These are phyloP conservation scores for Brevipalpus yothersi DNA, from an alignment of 1,140 invertebrate species.

Conservation along the genomic window DNA sequence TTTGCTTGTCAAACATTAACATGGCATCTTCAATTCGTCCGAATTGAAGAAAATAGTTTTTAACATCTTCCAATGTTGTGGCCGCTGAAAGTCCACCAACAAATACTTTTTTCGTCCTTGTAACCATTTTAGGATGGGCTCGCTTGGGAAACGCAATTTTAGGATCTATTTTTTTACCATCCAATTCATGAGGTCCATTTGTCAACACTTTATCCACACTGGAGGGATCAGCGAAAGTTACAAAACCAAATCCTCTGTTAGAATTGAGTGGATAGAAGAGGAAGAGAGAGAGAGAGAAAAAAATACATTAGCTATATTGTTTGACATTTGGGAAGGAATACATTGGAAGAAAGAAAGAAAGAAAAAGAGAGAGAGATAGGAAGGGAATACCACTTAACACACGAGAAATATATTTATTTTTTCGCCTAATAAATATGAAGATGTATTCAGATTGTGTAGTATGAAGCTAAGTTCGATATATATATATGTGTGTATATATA, in stretches of 20 bases:
- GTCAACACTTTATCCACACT: slow-evolving; percentile 23
- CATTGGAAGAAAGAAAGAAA: not conserved
- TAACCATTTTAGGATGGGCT: slow-evolving; percentile 99
- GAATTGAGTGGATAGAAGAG: slow-evolving; percentile 4
- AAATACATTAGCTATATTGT: too few relatives aligned
- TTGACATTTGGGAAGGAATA: too few relatives aligned
- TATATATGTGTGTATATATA: too few relatives aligned
- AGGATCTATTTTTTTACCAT: slow-evolving; percentile 92
- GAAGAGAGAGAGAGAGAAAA: not conserved
- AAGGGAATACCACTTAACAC: not conserved
- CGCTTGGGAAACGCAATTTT: slow-evolving; percentile 98
- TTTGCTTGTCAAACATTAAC: slow-evolving; percentile 99
- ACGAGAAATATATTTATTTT: too few relatives aligned
- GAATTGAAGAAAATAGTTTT: slow-evolving; percentile 98
- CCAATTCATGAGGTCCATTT: slow-evolving; percentile 66
- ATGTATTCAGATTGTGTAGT: too few relatives aligned
- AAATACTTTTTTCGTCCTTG: slow-evolving; percentile 99
- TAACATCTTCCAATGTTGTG: slow-evolving; percentile 96
- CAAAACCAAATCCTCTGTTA: slow-evolving; percentile 75
- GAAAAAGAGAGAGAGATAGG: not conserved
- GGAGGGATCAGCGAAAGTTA: slow-evolving; percentile 22
- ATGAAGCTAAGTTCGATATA: too few relatives aligned
- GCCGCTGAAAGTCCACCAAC: slow-evolving; percentile 95
- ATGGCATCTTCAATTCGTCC: slow-evolving; percentile 99
- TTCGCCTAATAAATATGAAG: too few relatives aligned